A percentile compares a stretch with the other conserved stretches of the same genome.
Evolutionary conservation across 1,140 invertebrate species (phyloP).

Genomic region (Melipona quadrifasciata): DNA sequence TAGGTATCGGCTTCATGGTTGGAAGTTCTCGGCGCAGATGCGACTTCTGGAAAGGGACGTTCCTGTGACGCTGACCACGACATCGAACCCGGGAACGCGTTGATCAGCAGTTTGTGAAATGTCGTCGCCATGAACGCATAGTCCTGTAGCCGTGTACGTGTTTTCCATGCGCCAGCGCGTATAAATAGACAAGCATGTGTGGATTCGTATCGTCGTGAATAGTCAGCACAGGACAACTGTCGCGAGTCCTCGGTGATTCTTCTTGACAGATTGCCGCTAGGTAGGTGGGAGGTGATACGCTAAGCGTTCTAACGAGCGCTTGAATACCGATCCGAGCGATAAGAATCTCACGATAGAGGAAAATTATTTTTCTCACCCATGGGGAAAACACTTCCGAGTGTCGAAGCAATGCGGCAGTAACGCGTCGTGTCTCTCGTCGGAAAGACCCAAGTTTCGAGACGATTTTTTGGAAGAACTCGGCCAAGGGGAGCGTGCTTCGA

Average conservation of each 20-base stretch:
- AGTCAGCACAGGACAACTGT: neutral
- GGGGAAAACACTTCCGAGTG: neutral
- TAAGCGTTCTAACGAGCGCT: neutral
- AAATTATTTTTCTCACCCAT: neutral
- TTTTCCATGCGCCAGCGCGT: neutral
- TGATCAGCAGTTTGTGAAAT: constrained; percentile 65
- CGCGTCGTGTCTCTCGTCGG: constrained; percentile 1
- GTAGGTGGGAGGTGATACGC: neutral
- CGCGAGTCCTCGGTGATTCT: neutral
- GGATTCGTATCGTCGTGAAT: neutral
- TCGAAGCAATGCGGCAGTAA: neutral
- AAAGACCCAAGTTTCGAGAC: neutral
- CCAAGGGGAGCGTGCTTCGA: constrained; percentile 43
- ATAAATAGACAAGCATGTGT: constrained; percentile 7
- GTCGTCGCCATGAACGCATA: constrained; percentile 47
- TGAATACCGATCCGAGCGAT: neutral
- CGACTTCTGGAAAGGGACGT: constrained; percentile 55
- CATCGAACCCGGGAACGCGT: constrained; percentile 26
- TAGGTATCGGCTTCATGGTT: constrained; percentile 34
- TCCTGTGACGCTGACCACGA: constrained; percentile 14
- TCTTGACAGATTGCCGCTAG: neutral
- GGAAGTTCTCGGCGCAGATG: constrained; percentile 68
- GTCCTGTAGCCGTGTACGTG: neutral
- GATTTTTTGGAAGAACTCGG: constrained; percentile 27
- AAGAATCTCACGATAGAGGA: neutral